These are phyloP conservation scores for Atherinosoma microstoma DNA, from an alignment of 2,797 vertebrate genomes.

Conservation along the genomic window DNA sequence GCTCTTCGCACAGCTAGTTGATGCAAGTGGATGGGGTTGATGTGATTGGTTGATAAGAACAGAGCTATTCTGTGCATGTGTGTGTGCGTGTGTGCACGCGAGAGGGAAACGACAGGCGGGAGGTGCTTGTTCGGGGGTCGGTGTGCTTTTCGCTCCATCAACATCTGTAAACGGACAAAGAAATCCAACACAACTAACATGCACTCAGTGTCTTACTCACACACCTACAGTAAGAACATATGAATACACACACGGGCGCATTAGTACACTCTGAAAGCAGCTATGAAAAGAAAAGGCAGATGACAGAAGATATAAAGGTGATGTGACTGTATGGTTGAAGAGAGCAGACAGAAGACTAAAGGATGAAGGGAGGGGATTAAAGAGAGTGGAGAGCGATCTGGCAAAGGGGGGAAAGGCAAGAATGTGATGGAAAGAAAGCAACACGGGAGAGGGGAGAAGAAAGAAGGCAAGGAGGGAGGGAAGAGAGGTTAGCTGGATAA, in stretches of 20 bases:
- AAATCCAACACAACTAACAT: constrained; percentile 13
- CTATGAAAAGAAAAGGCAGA: constrained; percentile 16
- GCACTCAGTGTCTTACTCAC: constrained; percentile 10
- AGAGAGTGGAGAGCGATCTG: constrained; percentile 1
- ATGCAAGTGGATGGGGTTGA: constrained; percentile 75
- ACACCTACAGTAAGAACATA: constrained; percentile 9
- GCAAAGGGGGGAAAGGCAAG: constrained; percentile 1
- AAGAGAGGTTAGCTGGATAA: constrained; percentile 83
- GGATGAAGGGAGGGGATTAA: constrained; percentile 20
- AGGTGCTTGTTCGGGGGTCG: constrained; percentile 22
- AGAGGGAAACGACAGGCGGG: constrained; percentile 13
- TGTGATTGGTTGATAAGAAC: constrained; percentile 78
- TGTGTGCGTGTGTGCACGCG: constrained; percentile 11
- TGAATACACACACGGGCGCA: background rate
- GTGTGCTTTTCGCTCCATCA: constrained; percentile 55
- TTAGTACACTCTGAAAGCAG: constrained; percentile 8
- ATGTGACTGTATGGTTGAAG: constrained; percentile 4
- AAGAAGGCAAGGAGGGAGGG: constrained; percentile 19
- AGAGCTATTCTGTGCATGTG: constrained; percentile 25
- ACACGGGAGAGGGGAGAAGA: constrained; percentile 17
- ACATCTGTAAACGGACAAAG: constrained; percentile 57
- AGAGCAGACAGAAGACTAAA: constrained; percentile 10
- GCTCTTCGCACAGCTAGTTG: constrained; percentile 75
- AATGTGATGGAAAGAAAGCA: constrained; percentile 33
- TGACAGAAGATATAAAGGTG: constrained; percentile 25